These are phyloP conservation scores for Apantesis nais DNA, from an alignment of 2,888 invertebrate species.

Conservation along the genomic window DNA sequence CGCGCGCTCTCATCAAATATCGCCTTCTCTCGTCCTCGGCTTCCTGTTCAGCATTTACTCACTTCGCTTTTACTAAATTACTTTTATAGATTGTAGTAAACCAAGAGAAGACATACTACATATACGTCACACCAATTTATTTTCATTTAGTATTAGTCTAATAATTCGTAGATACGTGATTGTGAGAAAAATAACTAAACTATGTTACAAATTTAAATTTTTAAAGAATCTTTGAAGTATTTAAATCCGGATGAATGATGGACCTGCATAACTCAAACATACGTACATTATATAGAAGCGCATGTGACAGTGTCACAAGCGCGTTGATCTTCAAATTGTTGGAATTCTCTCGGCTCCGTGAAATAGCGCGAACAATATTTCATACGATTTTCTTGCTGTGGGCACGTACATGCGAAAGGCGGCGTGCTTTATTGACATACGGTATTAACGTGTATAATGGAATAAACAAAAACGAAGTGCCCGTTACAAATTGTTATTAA, in stretches of 20 bases:
- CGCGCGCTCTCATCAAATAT: too few species aligned
- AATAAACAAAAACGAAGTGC: neutral
- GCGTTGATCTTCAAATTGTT: neutral
- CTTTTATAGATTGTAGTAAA: neutral
- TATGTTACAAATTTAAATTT: slow-evolving; percentile 4
- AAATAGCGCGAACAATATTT: slow-evolving; percentile 4
- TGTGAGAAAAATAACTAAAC: slow-evolving; percentile 5
- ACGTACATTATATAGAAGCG: neutral
- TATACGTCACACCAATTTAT: neutral
- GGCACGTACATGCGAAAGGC: neutral
- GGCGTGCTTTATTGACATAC: neutral
- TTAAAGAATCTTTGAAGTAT: slow-evolving; percentile 9
- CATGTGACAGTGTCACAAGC: slow-evolving; percentile 1
- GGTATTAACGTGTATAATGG: neutral
- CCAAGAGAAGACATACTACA: neutral
- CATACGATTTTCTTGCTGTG: neutral
- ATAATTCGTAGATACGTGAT: neutral
- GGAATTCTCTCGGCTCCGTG: neutral
- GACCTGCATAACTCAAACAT: neutral
- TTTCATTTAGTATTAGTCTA: neutral
- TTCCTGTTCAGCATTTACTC: too few species aligned
- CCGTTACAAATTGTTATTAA: neutral
- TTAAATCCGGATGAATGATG: slow-evolving; percentile 11
- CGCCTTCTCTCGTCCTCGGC: too few species aligned
- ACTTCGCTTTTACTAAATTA: too few species aligned